Percentiles rank a stretch among this genome's conserved stretches.
Conservation (phyloP, 1,140 invertebrate species). For the Liolophura sinensis region DNA sequence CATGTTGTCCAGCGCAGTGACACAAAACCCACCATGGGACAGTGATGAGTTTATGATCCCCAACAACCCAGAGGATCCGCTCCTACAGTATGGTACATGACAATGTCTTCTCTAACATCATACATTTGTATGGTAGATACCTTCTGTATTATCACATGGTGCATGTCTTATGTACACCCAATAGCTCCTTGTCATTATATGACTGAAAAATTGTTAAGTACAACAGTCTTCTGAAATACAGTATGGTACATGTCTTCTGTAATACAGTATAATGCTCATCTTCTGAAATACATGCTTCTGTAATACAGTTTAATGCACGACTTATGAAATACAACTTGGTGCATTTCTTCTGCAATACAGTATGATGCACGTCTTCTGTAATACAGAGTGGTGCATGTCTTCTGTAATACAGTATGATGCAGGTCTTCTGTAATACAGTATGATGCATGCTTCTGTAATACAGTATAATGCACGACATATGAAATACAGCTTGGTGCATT, state of each 20-base stretch:
- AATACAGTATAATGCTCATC: constrained; percentile 4
- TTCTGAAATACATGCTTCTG: too few relatives aligned
- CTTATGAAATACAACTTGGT: neutral
- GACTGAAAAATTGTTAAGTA: too few relatives aligned
- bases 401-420: too few relatives aligned
- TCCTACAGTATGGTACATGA: constrained; percentile 82
- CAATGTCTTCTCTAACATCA: neutral
- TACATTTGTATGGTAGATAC: neutral
- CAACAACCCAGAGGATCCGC: constrained; percentile 73
- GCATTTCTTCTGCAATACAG: neutral
- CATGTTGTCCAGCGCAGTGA: constrained; percentile 2
- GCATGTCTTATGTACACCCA: too few relatives aligned
- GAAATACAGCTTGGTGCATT: neutral
- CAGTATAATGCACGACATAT: neutral
- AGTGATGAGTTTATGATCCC: constrained; percentile 75
- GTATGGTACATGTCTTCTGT: too few relatives aligned
- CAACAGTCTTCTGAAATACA: too few relatives aligned
- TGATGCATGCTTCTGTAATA: neutral
- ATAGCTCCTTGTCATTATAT: too few relatives aligned
- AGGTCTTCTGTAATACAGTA: constrained; percentile 10
- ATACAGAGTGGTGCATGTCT: neutral
- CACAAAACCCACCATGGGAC: constrained; percentile 25
- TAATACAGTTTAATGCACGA: neutral
- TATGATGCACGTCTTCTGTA: neutral
- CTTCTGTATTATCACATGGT: neutral